phyloP scores from a whole-genome alignment of 2,113 vertebrate species.

The Origma solitaria region DNA sequence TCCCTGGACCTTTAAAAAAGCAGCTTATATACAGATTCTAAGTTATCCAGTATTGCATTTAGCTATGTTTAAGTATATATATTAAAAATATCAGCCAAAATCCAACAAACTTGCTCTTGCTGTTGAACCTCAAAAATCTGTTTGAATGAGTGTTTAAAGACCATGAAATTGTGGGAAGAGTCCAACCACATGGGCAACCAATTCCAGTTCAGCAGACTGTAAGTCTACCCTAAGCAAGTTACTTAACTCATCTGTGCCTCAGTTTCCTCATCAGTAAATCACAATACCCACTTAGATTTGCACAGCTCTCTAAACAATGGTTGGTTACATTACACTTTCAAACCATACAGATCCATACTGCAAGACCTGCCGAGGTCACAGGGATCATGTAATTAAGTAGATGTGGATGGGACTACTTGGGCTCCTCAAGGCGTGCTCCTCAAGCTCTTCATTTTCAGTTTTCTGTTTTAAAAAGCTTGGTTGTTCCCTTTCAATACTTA shows the following conservation, averaged over 20 bases:
- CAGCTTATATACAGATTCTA: not conserved
- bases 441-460: not conserved
- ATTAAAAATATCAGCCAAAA: not conserved
- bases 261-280: not conserved
- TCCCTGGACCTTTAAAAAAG: not conserved
- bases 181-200: fast-evolving
- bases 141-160: not conserved
- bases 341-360: not conserved
- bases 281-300: not conserved
- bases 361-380: not conserved
- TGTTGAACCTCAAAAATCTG: not conserved
- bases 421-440: not conserved
- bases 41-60: not conserved
- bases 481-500: not conserved
- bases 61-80: not conserved
- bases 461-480: not conserved
- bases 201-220: not conserved
- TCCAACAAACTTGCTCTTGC: not conserved
- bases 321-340: not conserved
- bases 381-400: not conserved
- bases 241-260: not conserved
- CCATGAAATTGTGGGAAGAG: not conserved
- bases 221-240: not conserved
- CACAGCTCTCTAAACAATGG: not conserved
- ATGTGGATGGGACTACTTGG: not conserved